Base-by-base conservation (phyloP, 2,797 vertebrate species). In the Chloroceryle amazona region DNA sequence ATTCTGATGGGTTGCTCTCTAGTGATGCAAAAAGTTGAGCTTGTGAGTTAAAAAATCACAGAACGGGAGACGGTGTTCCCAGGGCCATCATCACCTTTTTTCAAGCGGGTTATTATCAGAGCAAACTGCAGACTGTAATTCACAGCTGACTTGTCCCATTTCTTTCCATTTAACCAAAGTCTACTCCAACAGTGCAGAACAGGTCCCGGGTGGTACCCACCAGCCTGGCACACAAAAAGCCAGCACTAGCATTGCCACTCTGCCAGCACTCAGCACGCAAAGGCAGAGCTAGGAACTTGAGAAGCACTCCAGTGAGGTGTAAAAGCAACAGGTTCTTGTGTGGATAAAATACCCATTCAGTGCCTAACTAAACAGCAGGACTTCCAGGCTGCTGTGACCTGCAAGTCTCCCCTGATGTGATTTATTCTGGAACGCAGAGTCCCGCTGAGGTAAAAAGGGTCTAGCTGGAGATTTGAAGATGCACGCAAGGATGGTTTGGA, bases 221-320 rank as follows among this genome's bases (percentile, higher is more conserved):
- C 57, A 84, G 33, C 10, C 35, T 37, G 26, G 37, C 19, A 63
- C 18, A 81, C n/a, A 14, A 1, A 4, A 26, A 42, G 31, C 7
- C 67, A 92, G 12, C 16, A 41, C 37, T 9, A 39, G 18, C 51
- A 71, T 1, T 37, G 44, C 19, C 11, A 1, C 51, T 67, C 1
- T 37, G 44, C 19, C 11, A 1, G 37, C 37, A 29, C n/a, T 73
- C 28, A 35, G 2, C 0, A 42, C 51, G n/a, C 3, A 1, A 75
- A 3, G 4, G 12, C 5, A 75, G 42, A 74, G 33, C 21, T 39
- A 47, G 31, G 86, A 70, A 86, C 21, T 46, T 1, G 4, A 84
- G 16, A 70, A 81, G 79, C 23, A 44, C 25, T 71, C 31, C 80
- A 81, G 5, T 14, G 25, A 86, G 31, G 31, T 63, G 73, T 42